A percentile compares a stretch with the other conserved stretches of the same genome.
phyloP scores from a whole-genome alignment of 1,140 invertebrate genomes.

The Drosophila dunni region DNA sequence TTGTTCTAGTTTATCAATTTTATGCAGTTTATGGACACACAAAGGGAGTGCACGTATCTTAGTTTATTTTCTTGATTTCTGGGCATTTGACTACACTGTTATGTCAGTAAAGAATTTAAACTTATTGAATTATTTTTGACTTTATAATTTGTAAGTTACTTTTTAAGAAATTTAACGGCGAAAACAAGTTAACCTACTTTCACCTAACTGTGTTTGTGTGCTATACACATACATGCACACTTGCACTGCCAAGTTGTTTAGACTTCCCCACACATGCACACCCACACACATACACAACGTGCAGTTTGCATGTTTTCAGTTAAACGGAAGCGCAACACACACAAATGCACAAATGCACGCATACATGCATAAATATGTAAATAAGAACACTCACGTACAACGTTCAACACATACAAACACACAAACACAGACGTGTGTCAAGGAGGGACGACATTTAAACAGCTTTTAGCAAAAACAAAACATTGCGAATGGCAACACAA shows the following conservation, averaged over 20 bases:
- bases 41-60: not conserved
- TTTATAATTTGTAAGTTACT: conserved; percentile 3
- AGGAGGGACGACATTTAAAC: conserved; percentile 47
- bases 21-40: conserved; percentile 23
- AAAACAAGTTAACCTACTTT: conserved; percentile 68
- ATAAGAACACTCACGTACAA: conserved; percentile 32
- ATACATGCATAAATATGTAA: conserved; percentile 39
- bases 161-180: conserved; percentile 40
- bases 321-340: conserved; percentile 32
- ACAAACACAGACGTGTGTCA: conserved; percentile 24
- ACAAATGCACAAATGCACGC: conserved; percentile 17
- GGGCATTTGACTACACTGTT: not conserved
- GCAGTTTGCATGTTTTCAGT: conserved; percentile 56
- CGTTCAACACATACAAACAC: conserved; percentile 8
- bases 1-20: conserved; percentile 66
- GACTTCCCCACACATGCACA: conserved; percentile 37
- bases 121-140: not conserved
- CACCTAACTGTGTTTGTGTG: conserved; percentile 19
- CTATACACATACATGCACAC: conserved; percentile 19
- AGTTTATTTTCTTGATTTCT: not conserved
- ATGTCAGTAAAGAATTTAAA: not conserved
- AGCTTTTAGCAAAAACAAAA: conserved; percentile 59
- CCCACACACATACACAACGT: conserved; percentile 23
- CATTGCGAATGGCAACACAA: conserved; percentile 12
- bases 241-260: conserved; percentile 32